phyloP scores from a whole-genome alignment of 2,888 invertebrate species.

The Epiblema foenella region DNA sequence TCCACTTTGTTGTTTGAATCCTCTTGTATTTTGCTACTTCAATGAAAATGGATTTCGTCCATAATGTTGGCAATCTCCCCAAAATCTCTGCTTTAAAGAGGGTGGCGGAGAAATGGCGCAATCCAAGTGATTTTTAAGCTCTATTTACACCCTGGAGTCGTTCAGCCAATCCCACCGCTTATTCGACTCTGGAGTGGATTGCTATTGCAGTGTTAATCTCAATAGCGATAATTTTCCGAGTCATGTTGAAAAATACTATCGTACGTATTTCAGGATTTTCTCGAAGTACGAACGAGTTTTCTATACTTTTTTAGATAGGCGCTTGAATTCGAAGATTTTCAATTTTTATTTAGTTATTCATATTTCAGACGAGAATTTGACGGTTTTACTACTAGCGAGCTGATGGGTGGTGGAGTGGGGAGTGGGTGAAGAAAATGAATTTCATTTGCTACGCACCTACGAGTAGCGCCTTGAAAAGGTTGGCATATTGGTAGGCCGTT shows the following conservation, averaged over 20 bases:
- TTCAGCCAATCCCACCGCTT: constrained; percentile 55
- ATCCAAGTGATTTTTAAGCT: constrained; percentile 72
- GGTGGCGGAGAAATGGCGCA: constrained; percentile 55
- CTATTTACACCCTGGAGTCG: constrained; percentile 65
- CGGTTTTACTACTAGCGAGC: too few relatives aligned
- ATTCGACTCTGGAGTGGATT: constrained; percentile 27
- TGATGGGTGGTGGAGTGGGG: too few relatives aligned
- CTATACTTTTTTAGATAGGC: neutral
- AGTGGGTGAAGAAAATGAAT: too few relatives aligned
- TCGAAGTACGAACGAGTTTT: neutral
- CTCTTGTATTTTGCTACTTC: constrained; percentile 1
- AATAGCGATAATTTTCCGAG: constrained; percentile 36
- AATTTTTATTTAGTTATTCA: neutral
- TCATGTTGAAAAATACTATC: constrained; percentile 27
- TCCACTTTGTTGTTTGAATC: constrained; percentile 16
- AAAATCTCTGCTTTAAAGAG: constrained; percentile 60
- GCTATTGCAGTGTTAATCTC: constrained; percentile 41
- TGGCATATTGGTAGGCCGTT: too few relatives aligned
- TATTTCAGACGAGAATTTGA: neutral
- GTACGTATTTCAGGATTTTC: constrained; percentile 10
- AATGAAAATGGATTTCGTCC: constrained; percentile 35
- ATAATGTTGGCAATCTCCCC: constrained; percentile 49
- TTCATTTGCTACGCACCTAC: too few relatives aligned
- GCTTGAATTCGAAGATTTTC: neutral
- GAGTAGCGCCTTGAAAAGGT: too few relatives aligned